A percentile compares a stretch with the other conserved stretches of the same genome.
Conservation (phyloP, 1,140 invertebrate species). For the Zaprionus vittiger region DNA sequence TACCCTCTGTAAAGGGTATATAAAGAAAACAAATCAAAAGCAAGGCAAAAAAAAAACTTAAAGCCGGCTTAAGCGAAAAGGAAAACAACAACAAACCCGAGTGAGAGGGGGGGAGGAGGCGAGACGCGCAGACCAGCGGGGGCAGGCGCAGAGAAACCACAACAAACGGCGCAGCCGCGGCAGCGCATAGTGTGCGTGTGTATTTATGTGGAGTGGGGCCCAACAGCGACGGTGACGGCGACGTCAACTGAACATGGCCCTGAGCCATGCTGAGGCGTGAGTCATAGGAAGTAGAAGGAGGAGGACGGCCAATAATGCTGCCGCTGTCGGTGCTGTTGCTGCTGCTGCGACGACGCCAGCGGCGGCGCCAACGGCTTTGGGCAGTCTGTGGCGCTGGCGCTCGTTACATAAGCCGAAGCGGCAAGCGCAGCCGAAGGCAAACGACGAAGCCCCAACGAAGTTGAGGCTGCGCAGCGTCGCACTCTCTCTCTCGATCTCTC, state of each 20-base stretch:
- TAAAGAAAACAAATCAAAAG: constrained; percentile 35
- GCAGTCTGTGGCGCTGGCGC: constrained; percentile 42
- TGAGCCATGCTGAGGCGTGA: constrained; percentile 51
- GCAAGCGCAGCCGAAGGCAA: constrained; percentile 30
- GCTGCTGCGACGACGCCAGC: constrained; percentile 28
- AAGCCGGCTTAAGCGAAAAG: constrained; percentile 60
- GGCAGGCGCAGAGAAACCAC: constrained; percentile 59
- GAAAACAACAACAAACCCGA: constrained; percentile 21
- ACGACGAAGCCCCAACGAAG: constrained; percentile 14
- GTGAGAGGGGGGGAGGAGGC: background rate
- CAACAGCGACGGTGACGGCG: constrained; percentile 20
- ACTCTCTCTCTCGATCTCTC: constrained; percentile 18
- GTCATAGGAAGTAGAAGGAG: constrained; percentile 40
- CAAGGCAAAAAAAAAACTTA: constrained; percentile 54
- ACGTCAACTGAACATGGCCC: constrained; percentile 24
- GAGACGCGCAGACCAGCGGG: background rate
- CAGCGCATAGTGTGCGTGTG: constrained; percentile 1
- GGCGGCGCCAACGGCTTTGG: constrained; percentile 58
- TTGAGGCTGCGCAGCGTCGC: constrained; percentile 23
- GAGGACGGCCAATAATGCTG: constrained; percentile 11
- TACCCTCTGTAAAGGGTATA: background rate
- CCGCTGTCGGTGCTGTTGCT: constrained; percentile 11
- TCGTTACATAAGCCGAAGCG: constrained; percentile 62
- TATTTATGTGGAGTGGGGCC: background rate
- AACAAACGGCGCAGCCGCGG: constrained; percentile 68